These are phyloP conservation scores for Coregonus clupeaformis DNA, from an alignment of 2,113 vertebrate genomes.

Conservation along the genomic window DNA sequence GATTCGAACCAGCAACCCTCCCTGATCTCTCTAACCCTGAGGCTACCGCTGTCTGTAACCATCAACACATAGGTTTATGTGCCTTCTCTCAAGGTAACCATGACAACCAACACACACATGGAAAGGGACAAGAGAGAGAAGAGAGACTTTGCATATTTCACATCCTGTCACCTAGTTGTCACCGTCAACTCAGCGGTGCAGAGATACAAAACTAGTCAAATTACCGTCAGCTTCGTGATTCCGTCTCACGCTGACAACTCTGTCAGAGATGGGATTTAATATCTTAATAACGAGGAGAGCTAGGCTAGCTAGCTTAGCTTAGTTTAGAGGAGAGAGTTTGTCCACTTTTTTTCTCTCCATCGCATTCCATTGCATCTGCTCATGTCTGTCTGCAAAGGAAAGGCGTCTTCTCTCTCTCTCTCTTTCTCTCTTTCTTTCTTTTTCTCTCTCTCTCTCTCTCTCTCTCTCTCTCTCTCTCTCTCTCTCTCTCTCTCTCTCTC, in stretches of 20 bases:
- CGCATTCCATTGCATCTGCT: slow-evolving; percentile 73
- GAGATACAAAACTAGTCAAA: slow-evolving; percentile 78
- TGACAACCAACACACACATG: slow-evolving; percentile 42
- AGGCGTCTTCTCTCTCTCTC: slow-evolving; percentile 53
- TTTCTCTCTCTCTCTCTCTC: slow-evolving; percentile 2
- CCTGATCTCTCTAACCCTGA: slow-evolving; percentile 30
- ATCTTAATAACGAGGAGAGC: slow-evolving; percentile 76
- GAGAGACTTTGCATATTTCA: slow-evolving; percentile 67
- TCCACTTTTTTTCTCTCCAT: slow-evolving; percentile 52
- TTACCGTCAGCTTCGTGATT: slow-evolving; percentile 72
- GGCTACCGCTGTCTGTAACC: neutral
- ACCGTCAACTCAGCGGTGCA: slow-evolving; percentile 71
- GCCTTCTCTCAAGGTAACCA: slow-evolving; percentile 8
- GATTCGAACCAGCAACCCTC: slow-evolving; percentile 34
- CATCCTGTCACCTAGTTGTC: slow-evolving; percentile 68
- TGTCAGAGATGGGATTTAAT: slow-evolving; percentile 80
- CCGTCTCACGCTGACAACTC: slow-evolving; percentile 74
- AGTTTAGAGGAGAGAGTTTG: slow-evolving; percentile 26
- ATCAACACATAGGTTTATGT: neutral
- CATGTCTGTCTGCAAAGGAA: slow-evolving; percentile 77
- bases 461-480: slow-evolving; percentile 39
- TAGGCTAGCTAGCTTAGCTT: slow-evolving; percentile 3
- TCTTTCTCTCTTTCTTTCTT: slow-evolving; percentile 45
- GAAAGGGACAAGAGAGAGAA: slow-evolving; percentile 29
- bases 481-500: slow-evolving; percentile 25